phyloP scores from a whole-genome alignment of 1,140 invertebrate species.

The Brachionus rotundiformis region DNA sequence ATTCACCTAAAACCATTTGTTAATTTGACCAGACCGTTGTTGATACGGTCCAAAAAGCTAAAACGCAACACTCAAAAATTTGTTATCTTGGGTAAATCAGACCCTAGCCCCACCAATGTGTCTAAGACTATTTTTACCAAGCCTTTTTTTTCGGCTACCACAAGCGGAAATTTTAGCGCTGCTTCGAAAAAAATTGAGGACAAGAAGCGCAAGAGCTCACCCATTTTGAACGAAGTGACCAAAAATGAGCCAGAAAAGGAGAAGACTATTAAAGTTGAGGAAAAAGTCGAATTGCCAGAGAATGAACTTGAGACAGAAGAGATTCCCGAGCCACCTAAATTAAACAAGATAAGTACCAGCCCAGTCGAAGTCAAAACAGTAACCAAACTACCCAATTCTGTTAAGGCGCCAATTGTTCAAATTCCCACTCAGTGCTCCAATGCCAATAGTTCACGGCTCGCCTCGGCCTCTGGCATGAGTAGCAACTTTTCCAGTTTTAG shows the following conservation, averaged over 20 bases:
- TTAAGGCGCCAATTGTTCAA: constrained; percentile 33
- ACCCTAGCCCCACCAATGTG: not conserved
- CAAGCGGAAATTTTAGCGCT: constrained; percentile 13
- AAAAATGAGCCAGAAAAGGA: not conserved
- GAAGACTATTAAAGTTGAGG: not conserved
- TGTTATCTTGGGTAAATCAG: not conserved
- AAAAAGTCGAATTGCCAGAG: not conserved
- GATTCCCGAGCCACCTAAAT: not conserved
- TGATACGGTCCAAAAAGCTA: constrained; percentile 20
- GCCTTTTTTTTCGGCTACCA: constrained; percentile 20
- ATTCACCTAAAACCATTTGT: constrained; percentile 46
- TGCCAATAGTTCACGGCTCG: constrained; percentile 13
- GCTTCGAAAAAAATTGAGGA: not conserved
- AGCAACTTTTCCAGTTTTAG: not conserved
- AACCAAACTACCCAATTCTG: not conserved
- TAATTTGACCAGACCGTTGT: constrained; percentile 34
- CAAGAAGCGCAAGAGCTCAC: not conserved
- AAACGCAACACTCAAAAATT: constrained; percentile 27
- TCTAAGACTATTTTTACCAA: constrained; percentile 31
- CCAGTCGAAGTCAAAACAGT: not conserved
- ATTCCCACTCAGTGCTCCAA: constrained; percentile 2
- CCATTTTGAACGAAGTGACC: not conserved
- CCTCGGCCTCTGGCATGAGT: constrained; percentile 29
- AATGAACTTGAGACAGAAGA: not conserved
- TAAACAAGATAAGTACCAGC: not conserved